These are phyloP conservation scores for Cataglyphis livida DNA, from an alignment of 2,888 invertebrate genomes.

Conservation along the genomic window DNA sequence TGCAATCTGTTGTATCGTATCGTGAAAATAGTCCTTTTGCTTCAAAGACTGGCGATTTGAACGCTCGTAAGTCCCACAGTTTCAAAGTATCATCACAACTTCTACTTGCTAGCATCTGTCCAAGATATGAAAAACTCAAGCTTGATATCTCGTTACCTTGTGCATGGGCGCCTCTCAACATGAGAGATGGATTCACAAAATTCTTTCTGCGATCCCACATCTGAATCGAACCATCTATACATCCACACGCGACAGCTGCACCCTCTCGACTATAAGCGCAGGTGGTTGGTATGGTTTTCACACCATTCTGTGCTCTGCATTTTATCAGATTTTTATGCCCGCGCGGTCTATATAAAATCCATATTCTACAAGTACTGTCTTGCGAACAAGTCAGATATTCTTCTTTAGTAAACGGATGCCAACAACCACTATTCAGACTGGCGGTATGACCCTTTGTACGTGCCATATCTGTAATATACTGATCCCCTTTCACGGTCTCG, in stretches of 20 bases:
- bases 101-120: constrained; percentile 91
- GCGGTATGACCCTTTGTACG: constrained; percentile 98
- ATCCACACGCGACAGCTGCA: constrained; percentile 95
- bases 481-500: constrained; percentile 90
- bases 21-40: constrained; percentile 92
- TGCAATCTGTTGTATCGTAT: constrained; percentile 92
- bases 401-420: constrained; percentile 96
- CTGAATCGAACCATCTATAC: constrained; percentile 97
- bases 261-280: constrained; percentile 95
- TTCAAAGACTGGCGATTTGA: constrained; percentile 92
- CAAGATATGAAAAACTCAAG: constrained; percentile 95
- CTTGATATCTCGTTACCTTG: constrained; percentile 93
- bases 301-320: constrained; percentile 93
- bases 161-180: constrained; percentile 93
- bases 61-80: constrained; percentile 96
- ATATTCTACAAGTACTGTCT: constrained; percentile 97
- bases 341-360: constrained; percentile 93
- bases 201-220: constrained; percentile 98
- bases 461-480: constrained; percentile 97
- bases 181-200: constrained; percentile 94
- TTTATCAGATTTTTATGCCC: constrained; percentile 95
- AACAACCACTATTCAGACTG: constrained; percentile 94
- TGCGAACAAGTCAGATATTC: constrained; percentile 98
- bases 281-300: constrained; percentile 94
- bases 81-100: constrained; percentile 97